Evolutionary conservation across 1,140 invertebrate genomes (phyloP).

Genomic region (Achroia grisella): DNA sequence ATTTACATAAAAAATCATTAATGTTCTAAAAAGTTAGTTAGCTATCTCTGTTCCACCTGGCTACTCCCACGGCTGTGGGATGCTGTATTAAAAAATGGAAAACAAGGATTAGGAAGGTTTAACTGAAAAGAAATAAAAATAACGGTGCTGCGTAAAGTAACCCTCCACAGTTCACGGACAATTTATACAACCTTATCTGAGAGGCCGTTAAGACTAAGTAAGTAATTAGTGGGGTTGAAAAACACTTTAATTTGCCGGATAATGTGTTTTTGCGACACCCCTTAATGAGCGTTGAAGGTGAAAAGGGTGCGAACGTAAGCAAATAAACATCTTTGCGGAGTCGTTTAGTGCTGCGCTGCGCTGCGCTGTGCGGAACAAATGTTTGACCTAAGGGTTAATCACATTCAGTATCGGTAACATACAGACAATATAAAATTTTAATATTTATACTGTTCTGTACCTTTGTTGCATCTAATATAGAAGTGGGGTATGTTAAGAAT

Average conservation of each 20-base stretch:
- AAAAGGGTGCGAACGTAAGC: conserved; percentile 19
- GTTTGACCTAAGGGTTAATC: conserved; percentile 3
- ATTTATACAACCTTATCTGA: conserved; percentile 33
- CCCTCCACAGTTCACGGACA: conserved; percentile 8
- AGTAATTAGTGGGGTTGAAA: conserved; percentile 38
- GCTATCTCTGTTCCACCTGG: no score
- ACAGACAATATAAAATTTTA: no score
- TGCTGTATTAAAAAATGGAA: no score
- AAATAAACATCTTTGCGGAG: conserved; percentile 27
- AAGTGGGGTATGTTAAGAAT: no score
- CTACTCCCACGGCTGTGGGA: no score
- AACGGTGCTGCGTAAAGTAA: conserved; percentile 15
- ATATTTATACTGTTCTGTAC: no score
- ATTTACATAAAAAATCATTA: no score
- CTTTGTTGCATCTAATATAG: no score
- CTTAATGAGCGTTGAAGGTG: conserved; percentile 25
- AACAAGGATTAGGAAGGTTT: neutral
- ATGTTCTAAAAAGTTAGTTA: no score
- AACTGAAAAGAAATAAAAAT: conserved; percentile 19
- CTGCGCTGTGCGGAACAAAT: no score
- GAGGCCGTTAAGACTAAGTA: conserved; percentile 29
- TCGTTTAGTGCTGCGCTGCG: conserved; percentile 9
- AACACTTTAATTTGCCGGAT: conserved; percentile 32
- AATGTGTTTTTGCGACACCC: conserved; percentile 36
- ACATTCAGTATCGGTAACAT: neutral